phyloP scores from a whole-genome alignment of 2,888 invertebrate genomes.

The Drosophila multiciliata region DNA sequence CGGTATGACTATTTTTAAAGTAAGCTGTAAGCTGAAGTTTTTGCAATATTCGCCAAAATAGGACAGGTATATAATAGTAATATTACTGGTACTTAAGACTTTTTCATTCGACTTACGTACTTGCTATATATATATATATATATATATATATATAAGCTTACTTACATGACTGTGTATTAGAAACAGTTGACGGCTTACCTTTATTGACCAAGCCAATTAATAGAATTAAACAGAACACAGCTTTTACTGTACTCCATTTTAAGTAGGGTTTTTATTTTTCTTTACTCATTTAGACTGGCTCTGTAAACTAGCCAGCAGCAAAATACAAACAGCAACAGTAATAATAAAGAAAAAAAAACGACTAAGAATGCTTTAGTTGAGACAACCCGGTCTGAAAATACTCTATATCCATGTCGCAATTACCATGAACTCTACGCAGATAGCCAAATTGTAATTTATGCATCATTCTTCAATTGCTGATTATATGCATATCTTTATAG shows the following conservation, averaged over 20 bases:
- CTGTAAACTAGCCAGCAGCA: conserved; percentile 48
- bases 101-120: conserved; percentile 2
- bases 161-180: conserved; percentile 19
- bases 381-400: not conserved
- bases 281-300: conserved; percentile 42
- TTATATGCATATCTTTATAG: not conserved
- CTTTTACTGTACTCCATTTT: conserved; percentile 64
- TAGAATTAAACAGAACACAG: conserved; percentile 65
- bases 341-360: conserved; percentile 8
- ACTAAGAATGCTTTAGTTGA: not conserved
- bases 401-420: conserved; percentile 3
- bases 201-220: conserved; percentile 64
- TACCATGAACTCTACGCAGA: not conserved
- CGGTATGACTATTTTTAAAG: not conserved
- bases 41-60: conserved; percentile 7
- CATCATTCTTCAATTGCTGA: not conserved
- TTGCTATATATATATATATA: not conserved
- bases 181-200: conserved; percentile 53
- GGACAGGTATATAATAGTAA: conserved; percentile 1
- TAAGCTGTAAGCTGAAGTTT: conserved; percentile 4
- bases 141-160: not conserved
- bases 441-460: not conserved
- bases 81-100: conserved; percentile 8
- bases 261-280: conserved; percentile 52
- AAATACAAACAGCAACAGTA: conserved; percentile 12